Conservation (phyloP, 2,888 invertebrate genomes). For the Hoplodrina blanda region DNA sequence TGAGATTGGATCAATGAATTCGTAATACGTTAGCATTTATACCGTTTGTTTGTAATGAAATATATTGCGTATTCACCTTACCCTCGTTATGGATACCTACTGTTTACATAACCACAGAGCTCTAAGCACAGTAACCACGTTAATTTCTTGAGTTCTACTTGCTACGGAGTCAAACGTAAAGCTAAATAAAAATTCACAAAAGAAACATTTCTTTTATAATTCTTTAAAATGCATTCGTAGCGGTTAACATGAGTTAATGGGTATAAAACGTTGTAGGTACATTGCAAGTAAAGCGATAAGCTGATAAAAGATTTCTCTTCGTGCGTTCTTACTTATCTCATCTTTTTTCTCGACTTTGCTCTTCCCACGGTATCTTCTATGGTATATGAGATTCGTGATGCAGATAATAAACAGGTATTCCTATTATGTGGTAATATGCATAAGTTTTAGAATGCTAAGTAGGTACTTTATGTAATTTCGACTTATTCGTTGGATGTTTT, state of each 20-base stretch:
- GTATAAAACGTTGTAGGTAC: constrained; percentile 60
- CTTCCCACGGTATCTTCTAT: constrained; percentile 71
- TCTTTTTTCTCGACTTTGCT: constrained; percentile 52
- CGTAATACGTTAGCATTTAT: constrained; percentile 36
- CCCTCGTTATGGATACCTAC: constrained; percentile 12
- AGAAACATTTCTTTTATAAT: constrained; percentile 1
- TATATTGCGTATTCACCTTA: constrained; percentile 22
- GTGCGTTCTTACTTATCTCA: constrained; percentile 63
- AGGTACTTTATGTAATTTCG: constrained; percentile 33
- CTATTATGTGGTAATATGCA: constrained; percentile 45
- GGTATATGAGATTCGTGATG: constrained; percentile 63
- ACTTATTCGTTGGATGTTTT: constrained; percentile 20
- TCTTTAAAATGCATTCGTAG: constrained; percentile 16
- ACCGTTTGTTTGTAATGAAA: constrained; percentile 28
- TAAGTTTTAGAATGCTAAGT: constrained; percentile 27
- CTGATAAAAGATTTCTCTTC: constrained; percentile 64
- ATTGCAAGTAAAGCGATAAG: constrained; percentile 56
- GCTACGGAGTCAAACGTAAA: background rate
- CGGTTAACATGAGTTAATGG: constrained; percentile 19
- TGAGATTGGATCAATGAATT: constrained; percentile 48
- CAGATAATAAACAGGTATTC: constrained; percentile 62
- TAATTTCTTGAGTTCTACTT: constrained; percentile 22
- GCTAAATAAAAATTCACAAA: background rate
- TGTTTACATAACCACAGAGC: constrained; percentile 48
- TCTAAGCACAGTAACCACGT: constrained; percentile 25